Evolutionary conservation across 2,113 vertebrate species (phyloP).

Genomic region (Macrotis lagotis): DNA sequence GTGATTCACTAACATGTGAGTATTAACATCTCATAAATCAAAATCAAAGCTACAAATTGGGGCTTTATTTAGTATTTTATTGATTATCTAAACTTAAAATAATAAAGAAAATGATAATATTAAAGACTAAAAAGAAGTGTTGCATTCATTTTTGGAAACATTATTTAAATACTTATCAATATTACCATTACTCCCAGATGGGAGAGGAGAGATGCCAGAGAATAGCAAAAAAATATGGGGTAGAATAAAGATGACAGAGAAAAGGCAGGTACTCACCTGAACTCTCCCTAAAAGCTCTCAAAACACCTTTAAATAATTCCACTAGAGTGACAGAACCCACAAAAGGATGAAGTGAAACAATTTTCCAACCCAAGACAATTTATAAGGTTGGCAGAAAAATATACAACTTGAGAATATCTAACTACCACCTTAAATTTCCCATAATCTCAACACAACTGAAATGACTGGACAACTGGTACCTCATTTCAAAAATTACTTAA

Average conservation of each 20-base stretch:
- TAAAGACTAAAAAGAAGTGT: not conserved
- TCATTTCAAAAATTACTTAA: not conserved
- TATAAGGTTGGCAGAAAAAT: too few species aligned
- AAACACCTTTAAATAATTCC: too few species aligned
- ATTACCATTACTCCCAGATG: too few species aligned
- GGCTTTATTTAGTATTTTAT: not conserved
- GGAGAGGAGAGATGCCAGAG: not conserved
- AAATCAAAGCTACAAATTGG: not conserved
- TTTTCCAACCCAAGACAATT: too few species aligned
- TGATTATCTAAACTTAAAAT: not conserved
- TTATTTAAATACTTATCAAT: not conserved
- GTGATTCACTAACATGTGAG: not conserved
- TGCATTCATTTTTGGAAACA: not conserved
- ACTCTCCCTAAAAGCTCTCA: too few species aligned
- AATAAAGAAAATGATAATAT: not conserved
- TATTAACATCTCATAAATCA: not conserved
- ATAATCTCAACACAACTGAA: not conserved
- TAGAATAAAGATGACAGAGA: too few species aligned
- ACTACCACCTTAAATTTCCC: not conserved
- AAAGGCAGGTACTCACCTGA: too few species aligned
- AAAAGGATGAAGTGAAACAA: too few species aligned
- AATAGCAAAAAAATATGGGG: not conserved
- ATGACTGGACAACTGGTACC: not conserved
- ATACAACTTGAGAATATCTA: not conserved
- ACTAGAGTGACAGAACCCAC: too few species aligned